Conservation (phyloP, 1,140 invertebrate genomes). For the Megalopta genalis region DNA sequence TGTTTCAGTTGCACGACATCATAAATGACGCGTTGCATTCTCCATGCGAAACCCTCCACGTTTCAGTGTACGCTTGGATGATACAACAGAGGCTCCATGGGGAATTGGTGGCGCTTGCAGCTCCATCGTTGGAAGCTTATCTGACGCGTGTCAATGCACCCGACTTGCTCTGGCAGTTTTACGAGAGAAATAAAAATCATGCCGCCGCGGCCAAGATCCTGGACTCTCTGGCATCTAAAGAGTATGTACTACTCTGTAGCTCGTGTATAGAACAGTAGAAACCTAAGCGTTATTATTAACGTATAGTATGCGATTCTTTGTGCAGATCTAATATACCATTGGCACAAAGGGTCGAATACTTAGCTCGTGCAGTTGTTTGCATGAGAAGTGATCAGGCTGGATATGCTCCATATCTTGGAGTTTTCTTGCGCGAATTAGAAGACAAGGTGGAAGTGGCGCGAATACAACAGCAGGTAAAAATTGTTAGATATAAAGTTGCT, state of each 20-base stretch:
- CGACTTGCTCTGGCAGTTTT: conserved; percentile 97
- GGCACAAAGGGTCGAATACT: conserved; percentile 90
- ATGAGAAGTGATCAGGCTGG: conserved; percentile 92
- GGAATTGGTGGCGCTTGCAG: conserved; percentile 88
- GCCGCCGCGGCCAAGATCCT: conserved; percentile 95
- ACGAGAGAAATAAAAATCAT: conserved; percentile 95
- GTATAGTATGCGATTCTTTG: background rate
- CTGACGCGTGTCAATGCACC: conserved; percentile 86
- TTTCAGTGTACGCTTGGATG: conserved; percentile 96
- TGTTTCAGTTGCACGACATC: conserved; percentile 75
- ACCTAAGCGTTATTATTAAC: background rate
- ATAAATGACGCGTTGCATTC: conserved; percentile 79
- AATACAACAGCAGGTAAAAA: conserved; percentile 84
- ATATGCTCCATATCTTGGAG: conserved; percentile 87
- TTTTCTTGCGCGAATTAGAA: conserved; percentile 94
- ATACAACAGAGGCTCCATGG: conserved; percentile 88
- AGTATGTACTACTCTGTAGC: conserved; percentile 80
- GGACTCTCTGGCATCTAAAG: conserved; percentile 91
- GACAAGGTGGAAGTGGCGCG: conserved; percentile 95
- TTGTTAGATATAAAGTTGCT: background rate
- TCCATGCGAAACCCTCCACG: conserved; percentile 93
- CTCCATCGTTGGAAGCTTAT: conserved; percentile 91
- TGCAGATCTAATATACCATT: conserved; percentile 83
- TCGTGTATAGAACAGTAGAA: too few relatives aligned
- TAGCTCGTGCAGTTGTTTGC: conserved; percentile 96